phyloP scores from a whole-genome alignment of 1,140 invertebrate species.

The Papilio polyxenes region DNA sequence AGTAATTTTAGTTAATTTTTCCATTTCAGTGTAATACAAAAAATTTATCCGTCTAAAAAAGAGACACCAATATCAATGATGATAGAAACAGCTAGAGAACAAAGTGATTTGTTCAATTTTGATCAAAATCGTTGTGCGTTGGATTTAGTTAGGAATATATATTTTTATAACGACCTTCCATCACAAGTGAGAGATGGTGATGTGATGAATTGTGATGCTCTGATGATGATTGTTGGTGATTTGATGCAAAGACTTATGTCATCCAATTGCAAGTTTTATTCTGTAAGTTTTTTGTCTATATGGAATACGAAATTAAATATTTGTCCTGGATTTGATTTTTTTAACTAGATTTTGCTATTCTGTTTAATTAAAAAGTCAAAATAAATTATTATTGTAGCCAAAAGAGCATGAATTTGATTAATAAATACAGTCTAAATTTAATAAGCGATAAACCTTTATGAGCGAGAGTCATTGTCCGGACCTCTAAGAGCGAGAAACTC shows the following conservation, averaged over 20 bases:
- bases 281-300: conserved; percentile 79
- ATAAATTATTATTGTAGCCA: no score
- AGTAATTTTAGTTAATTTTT: neutral
- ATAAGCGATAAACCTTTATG: no score
- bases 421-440: no score
- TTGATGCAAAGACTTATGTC: conserved; percentile 71
- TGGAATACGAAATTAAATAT: no score
- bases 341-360: no score
- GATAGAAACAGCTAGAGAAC: conserved; percentile 53
- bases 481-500: no score
- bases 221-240: conserved; percentile 62
- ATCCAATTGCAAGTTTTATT: conserved; percentile 83
- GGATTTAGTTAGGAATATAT: conserved; percentile 64
- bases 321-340: no score
- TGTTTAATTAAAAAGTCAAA: no score
- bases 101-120: conserved; percentile 56
- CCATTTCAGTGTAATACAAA: conserved; percentile 61
- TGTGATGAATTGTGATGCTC: conserved; percentile 45
- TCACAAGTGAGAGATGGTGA: conserved; percentile 57
- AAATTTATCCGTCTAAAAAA: conserved; percentile 54
- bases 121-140: conserved; percentile 51
- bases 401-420: no score
- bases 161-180: conserved; percentile 72
- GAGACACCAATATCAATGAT: conserved; percentile 60
- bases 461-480: no score